Evolutionary conservation across 2,888 invertebrate genomes (phyloP), one percentile per base, ranked within the genome.

Genomic region (Argyresthia albistria): DNA sequence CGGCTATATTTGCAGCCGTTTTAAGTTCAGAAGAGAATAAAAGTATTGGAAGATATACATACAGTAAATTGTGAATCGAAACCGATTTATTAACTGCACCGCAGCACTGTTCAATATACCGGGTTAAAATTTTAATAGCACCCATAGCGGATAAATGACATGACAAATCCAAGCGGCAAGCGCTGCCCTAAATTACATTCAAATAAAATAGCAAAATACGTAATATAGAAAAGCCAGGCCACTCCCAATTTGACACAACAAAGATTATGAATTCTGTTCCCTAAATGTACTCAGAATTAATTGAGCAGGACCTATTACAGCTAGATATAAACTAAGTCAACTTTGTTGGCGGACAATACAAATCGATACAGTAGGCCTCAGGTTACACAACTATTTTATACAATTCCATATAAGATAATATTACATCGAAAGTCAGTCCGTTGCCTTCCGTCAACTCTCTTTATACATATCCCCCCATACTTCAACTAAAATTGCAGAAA

Each of bases 391-490:
- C 73, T 75, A 76, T 73, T 80, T 79, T 80, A 80, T 79, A 83
- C 81, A 80, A 73, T 79, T 81, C 76, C 77, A 73, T 76, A 76
- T 79, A 78, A 71, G 69, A 78, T 78, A 80, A 78, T 76, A 78
- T 78, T 80, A 80, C 76, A 79, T 79, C 80, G 77, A 76, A 80
- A 77, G 71, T 84, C 84, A 84, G 82, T 82, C 80, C 79, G 73
- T 73, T 76, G 70, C 75, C 77, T 64, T 76, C 73, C 65, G 72
- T 69, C 68, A 76, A 74, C 76, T 77, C 74, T 73, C 69, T 80
- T 76, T 79, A 83, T 76, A 70, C 80, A 80, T 76, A 77, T 78
- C 71, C 79, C 80, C 79, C 80, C 76, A 69, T 75, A 77, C 68
- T 66, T 77, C 67, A 74, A 72, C 73, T 80, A 78, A 73, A 69